Evolutionary conservation across 2,888 invertebrate genomes (phyloP), one percentile per base, ranked within the genome.

Genomic region (Trichopria drosophilae): DNA sequence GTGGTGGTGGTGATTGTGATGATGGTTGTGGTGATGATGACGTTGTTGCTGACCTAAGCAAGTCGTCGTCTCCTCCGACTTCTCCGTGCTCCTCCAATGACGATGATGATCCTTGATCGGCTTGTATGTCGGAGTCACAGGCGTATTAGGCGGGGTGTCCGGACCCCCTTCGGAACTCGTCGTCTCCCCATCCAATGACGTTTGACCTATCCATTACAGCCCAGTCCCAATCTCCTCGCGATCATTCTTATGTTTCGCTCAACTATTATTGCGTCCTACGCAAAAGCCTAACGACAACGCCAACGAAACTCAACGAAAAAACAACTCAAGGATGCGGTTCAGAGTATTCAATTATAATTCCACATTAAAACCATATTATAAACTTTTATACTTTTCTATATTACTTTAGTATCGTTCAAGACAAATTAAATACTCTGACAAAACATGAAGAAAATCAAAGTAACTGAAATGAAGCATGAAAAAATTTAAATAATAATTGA

Each of bases 171-270:
- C 72, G 65, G 69, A 63, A 65, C 71, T 73, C 68, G 61, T 64
- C 59, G 64, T 71, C 64, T 71, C 70, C 60, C 65, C 72, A 62
- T 75, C 75, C 74, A 75, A 57, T 68, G 75, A 75, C 64, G 75
- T 68, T 67, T 72, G 74, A 74, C 75, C 75, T 75, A 75, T 69
- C 72, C 73, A 74, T 73, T 73, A 73, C 65, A 73, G 67, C 72
- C 73, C 71, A 74, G 68, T 72, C 72, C 75, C 72, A 72, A 69
- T 72, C 64, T 69, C 61, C 42, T 53, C 45, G 40, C 45, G 23
- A 24, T 54, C 35, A 53, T 35, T 56, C 55, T 58, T 52, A 57
- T 57, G 41, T 42, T 54, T 67, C 64, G 62, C 62, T 66, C 65
- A 66, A 71, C 65, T 70, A 70, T 64, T 68, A 67, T 69, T 72